These are phyloP conservation scores for Coracopsis vasa DNA, from an alignment of 2,113 vertebrate species.

Conservation along the genomic window DNA sequence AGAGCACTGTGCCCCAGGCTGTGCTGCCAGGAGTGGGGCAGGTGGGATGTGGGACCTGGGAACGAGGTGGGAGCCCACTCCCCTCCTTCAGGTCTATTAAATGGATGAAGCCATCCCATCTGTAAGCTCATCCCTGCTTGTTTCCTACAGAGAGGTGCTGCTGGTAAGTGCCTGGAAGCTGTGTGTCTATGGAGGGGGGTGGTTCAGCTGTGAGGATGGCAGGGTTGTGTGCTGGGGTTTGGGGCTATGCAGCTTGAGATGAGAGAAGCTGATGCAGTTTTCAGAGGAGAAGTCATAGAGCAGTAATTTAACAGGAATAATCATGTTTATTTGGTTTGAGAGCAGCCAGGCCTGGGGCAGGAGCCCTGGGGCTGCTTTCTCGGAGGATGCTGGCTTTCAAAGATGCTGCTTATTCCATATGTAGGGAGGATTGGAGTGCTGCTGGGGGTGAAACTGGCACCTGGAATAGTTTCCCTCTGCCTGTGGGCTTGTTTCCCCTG, in stretches of 20 bases:
- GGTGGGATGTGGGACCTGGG: not conserved
- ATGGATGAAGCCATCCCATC: accelerated
- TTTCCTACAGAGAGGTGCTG: accelerated
- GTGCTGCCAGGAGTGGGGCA: not conserved
- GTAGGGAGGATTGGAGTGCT: not conserved
- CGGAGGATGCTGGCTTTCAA: not conserved
- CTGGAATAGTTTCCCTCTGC: not conserved
- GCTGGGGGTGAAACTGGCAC: not conserved
- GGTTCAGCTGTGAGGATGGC: not conserved
- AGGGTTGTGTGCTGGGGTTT: accelerated
- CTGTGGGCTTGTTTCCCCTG: not conserved
- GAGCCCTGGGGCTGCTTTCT: not conserved
- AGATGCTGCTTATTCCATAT: not conserved
- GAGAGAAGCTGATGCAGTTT: not conserved
- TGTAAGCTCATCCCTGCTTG: accelerated
- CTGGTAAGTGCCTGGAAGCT: not conserved
- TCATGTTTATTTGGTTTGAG: not conserved
- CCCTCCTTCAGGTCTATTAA: not conserved
- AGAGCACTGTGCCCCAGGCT: not conserved
- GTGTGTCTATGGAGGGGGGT: too few species aligned
- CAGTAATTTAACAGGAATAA: not conserved
- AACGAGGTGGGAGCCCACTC: not conserved
- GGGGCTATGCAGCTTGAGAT: not conserved
- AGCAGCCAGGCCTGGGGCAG: not conserved
- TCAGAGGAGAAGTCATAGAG: not conserved